Base-by-base conservation (phyloP, 1,140 invertebrate genomes). In the Globodera rostochiensis region DNA sequence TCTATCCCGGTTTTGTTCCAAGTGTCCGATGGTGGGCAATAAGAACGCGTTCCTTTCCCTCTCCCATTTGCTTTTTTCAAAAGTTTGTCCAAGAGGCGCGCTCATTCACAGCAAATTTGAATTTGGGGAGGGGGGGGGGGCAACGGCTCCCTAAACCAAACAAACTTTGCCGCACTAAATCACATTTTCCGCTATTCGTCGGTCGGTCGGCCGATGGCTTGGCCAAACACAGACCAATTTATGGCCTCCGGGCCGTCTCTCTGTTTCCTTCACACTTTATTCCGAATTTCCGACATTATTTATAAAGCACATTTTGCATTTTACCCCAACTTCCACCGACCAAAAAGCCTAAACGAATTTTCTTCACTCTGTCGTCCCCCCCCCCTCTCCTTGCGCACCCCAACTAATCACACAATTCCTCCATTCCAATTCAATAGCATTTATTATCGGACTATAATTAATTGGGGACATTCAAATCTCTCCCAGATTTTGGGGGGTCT, bases 121-220 rank as follows among this genome's bases (percentile, higher is more conserved):
- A 60, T 60, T 60, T 60, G 11, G 15, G 19, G 9, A 13, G 2
- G 25, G 25, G 25, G 25, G 25, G 25, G 25, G n/a, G n/a, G n/a
- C n/a, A 0, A 36, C 57, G 5, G 57, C 7, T 6, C 13, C 57
- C 13, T 19, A 19, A 19, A 36, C 25, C 25, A 71, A 71, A 47
- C 69, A 71, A 71, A 71, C 69, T 71, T 71, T 71, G 69, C n/a
- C 69, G 69, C 69, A 19, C 69, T 71, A 71, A 71, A 71, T 71
- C 69, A 71, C 69, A 71, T 21, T 47, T n/a, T 1, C 60, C 25
- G 25, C 25, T 36, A 36, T 36, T 60, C 15, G 50, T 53, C 50
- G 8, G 50, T 13, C 50, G 50, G 50, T 53, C 13, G 50, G 50
- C 5, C 5, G 13, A 15, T 19, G 19, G 6, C 57, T 15, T 13